These are phyloP conservation scores for Cryptus viduatorius DNA, from an alignment of 2,888 invertebrate genomes.

Conservation along the genomic window DNA sequence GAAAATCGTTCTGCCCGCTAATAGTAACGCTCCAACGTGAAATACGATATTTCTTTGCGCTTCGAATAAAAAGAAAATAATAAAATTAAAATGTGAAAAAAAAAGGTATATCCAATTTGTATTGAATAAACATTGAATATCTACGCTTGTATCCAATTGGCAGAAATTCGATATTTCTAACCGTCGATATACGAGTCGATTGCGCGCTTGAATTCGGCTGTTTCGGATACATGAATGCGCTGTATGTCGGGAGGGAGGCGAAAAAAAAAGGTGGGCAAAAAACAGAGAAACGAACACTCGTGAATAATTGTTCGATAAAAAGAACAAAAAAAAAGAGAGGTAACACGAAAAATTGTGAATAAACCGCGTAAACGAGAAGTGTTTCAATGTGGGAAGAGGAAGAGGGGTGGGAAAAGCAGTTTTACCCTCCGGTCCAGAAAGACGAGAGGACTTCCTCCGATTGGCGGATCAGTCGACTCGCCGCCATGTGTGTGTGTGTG, in stretches of 20 bases:
- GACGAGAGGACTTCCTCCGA: slow-evolving; percentile 38
- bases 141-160: neutral
- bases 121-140: neutral
- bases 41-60: neutral
- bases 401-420: slow-evolving; percentile 1
- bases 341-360: slow-evolving; percentile 4
- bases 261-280: neutral
- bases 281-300: neutral
- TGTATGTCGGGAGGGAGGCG: neutral
- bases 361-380: slow-evolving; percentile 17
- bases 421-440: slow-evolving; percentile 34
- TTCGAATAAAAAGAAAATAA: neutral
- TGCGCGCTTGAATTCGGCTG: neutral
- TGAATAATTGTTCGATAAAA: slow-evolving; percentile 1
- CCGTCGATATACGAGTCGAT: neutral
- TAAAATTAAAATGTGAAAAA: neutral
- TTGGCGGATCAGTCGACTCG: slow-evolving; percentile 55
- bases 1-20: neutral
- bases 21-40: neutral
- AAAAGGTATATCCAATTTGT: too few species aligned
- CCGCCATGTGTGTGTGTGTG: slow-evolving; percentile 20
- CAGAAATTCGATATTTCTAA: slow-evolving; percentile 3
- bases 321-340: neutral
- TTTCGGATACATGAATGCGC: neutral
- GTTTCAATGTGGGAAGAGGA: slow-evolving; percentile 11